Evolutionary conservation across 2,797 vertebrate species (phyloP), one percentile per base, ranked within the genome.

Genomic region (Stomatorhinus walkeri): DNA sequence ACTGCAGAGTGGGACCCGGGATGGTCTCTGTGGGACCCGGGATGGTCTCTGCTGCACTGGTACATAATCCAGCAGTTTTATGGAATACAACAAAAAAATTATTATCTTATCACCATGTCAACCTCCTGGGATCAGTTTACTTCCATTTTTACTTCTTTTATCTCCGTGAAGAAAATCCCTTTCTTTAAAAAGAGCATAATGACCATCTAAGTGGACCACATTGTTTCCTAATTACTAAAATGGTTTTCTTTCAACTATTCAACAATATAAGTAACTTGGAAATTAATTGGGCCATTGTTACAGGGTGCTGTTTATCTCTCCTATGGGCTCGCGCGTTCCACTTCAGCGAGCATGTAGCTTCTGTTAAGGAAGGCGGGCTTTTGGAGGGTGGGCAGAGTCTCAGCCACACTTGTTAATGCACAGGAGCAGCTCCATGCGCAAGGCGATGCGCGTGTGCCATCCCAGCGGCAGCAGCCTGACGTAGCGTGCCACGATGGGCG

Each of bases 361-460:
- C 49, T 10, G 32, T 3, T 22, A 32, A 43, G 12, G 59, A 68
- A 64, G 32, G 16, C 7, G 28, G 36, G 19, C 32, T 28, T 49
- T 49, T 94, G 97, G 3, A 10, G 2, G 28, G 46, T n/a, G 1
- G 16, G 9, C 19, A 19, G 68, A 8, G 48, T 9, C n/a, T 97
- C 94, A 98, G 91, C 90, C 88, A 19, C 98, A 98, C 93, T 96
- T 99, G 93, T 94, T 96, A 95, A 97, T 95, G 91, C 98, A 99
- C 94, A 98, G 96, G 43, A 99, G 95, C 91, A 99, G 94, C 94
- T 99, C 98, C 96, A 98, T 96, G 90, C 97, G 95, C 88, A 97
- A 91, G 90, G 97, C 98, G 24, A 98, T 98, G 92, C 92, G 83
- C 51, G 48, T 85, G 48, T 85, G 83, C 46, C 98, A 99, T 90